Evolutionary conservation across 2,113 vertebrate species (phyloP).

Genomic region (Corapipo altera): DNA sequence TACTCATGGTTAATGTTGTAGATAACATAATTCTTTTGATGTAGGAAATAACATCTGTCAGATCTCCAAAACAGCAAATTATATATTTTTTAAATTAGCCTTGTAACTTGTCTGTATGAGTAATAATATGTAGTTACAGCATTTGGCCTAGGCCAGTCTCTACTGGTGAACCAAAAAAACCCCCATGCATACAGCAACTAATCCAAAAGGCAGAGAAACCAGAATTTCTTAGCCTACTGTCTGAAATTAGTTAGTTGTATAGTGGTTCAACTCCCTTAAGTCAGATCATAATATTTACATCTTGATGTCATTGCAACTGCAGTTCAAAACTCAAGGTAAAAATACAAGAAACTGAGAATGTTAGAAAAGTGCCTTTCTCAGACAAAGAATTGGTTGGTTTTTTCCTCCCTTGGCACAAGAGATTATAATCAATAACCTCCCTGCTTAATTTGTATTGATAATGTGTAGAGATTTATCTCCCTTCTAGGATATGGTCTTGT

Average conservation of each 20-base stretch:
- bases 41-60: background rate
- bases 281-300: background rate
- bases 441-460: background rate
- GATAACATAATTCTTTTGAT: background rate
- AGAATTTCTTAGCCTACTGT: background rate
- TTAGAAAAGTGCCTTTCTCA: background rate
- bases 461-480: background rate
- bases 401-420: background rate
- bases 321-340: background rate
- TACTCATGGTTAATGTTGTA: background rate
- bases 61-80: background rate
- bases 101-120: background rate
- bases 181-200: background rate
- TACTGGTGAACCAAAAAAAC: background rate
- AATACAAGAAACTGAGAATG: background rate
- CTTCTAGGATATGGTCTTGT: background rate
- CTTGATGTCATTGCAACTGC: background rate
- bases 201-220: background rate
- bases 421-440: background rate
- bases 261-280: background rate
- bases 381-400: background rate
- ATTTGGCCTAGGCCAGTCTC: background rate
- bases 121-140: background rate
- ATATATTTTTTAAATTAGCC: background rate
- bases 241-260: background rate